These are phyloP conservation scores for Lasioglossum marginatum DNA, from an alignment of 2,888 invertebrate genomes.

Conservation along the genomic window DNA sequence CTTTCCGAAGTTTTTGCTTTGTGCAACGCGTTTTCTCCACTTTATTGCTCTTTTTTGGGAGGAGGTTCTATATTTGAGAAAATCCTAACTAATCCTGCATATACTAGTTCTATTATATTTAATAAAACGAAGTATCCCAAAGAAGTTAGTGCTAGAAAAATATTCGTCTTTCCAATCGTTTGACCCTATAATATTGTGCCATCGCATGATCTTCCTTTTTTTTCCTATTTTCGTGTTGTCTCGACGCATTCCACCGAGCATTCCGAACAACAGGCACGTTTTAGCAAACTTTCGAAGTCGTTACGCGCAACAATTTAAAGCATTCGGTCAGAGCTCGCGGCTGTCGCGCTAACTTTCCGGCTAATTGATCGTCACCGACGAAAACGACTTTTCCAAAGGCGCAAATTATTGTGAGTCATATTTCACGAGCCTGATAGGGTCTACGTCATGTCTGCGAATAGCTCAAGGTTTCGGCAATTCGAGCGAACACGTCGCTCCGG, in stretches of 20 bases:
- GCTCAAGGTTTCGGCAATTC: conserved; percentile 61
- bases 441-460: conserved; percentile 64
- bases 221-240: neutral
- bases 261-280: neutral
- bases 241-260: neutral
- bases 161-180: no score
- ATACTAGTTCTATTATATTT: neutral
- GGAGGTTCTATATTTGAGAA: neutral
- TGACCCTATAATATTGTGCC: no score
- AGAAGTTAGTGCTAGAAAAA: no score
- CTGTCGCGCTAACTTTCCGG: neutral
- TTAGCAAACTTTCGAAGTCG: neutral
- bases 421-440: conserved; percentile 11
- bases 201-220: neutral
- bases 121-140: neutral
- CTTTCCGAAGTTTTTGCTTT: neutral
- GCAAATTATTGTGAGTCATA: conserved; percentile 49
- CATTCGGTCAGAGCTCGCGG: neutral
- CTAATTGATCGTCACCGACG: neutral
- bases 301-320: neutral
- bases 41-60: neutral
- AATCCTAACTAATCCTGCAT: neutral
- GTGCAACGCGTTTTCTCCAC: neutral
- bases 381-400: neutral
- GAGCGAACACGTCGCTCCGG: conserved; percentile 22